Evolutionary conservation across 2,888 invertebrate species (phyloP), one percentile per base, ranked within the genome.

Genomic region (Schizotus pectinicornis): DNA sequence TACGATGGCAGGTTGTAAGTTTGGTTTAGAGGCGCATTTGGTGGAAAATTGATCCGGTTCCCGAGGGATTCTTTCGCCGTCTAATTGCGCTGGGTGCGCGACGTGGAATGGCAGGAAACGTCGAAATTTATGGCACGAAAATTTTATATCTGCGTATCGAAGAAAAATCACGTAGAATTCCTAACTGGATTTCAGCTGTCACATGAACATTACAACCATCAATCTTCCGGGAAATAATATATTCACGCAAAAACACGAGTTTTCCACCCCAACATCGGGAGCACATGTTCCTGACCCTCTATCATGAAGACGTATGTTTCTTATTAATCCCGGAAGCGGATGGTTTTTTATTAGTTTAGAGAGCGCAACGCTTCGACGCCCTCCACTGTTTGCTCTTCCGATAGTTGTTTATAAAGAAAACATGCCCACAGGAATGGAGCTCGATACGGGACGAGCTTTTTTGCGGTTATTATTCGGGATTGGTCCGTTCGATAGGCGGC

Each of bases 181-280:
- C 64, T 67, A 67, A 67, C 67, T 68, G 68, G 65, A 68, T 70
- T 68, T 68, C 38, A 47, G 60, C 63, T 64, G 68, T 67, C 69
- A 61, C 60, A 65, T 62, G 64, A 65, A 65, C 68, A 68, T 67
- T 64, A 66, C 65, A 65, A 63, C 66, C 68, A 73, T 73, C 70
- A 72, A 73, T 73, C 73, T 73, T 68, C 49, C 34, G 42, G 41
- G 61, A 66, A 64, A 70, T 68, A 70, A 68, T 69, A 67, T 71
- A 70, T 71, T 69, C 70, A 65, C 67, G 58, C 65, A 68, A 60
- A 58, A 58, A 59, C 59, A 51, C 31, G 45, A 56, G 37, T 56
- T 46, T 54, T 54, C 56, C 46, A 53, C 57, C 60, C 53, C 55
- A 53, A 61, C 61, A 61, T 66, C 61, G 59, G 9, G 14, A 61